Evolutionary conservation across 2,113 vertebrate genomes (phyloP).

Genomic region (Cavia aperea): DNA sequence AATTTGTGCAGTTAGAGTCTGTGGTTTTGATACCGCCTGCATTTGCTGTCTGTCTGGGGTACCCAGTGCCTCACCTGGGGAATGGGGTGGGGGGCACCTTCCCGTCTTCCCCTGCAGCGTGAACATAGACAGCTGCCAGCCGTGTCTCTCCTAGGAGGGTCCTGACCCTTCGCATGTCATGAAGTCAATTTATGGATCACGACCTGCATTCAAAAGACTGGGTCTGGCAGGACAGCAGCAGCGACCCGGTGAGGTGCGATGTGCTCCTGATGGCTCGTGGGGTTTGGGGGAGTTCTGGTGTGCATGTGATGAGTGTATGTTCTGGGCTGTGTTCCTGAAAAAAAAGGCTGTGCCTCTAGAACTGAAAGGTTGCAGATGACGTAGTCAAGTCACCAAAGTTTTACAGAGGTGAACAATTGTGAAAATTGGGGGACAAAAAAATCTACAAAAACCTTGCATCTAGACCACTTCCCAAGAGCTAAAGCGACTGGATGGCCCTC

Average conservation of each 20-base stretch:
- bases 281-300: neutral
- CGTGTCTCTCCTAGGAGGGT: neutral
- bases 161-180: neutral
- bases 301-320: accelerated
- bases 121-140: neutral
- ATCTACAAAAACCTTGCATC: neutral
- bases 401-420: neutral
- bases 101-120: accelerated
- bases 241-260: neutral
- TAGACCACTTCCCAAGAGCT: neutral
- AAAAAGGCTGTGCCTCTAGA: neutral
- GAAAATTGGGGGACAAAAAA: neutral
- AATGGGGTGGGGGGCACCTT: neutral
- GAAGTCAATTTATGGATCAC: neutral
- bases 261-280: accelerated
- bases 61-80: neutral
- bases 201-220: neutral
- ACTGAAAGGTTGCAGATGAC: neutral
- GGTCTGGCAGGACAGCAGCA: neutral
- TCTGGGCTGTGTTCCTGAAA: accelerated
- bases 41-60: neutral
- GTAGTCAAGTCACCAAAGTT: neutral
- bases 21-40: neutral
- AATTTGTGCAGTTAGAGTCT: neutral
- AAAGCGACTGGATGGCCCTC: too few relatives aligned